Percentiles rank a stretch among this genome's conserved stretches.
Evolutionary conservation across 2,797 vertebrate genomes (phyloP).

Genomic region (Enteromius fasciolatus): DNA sequence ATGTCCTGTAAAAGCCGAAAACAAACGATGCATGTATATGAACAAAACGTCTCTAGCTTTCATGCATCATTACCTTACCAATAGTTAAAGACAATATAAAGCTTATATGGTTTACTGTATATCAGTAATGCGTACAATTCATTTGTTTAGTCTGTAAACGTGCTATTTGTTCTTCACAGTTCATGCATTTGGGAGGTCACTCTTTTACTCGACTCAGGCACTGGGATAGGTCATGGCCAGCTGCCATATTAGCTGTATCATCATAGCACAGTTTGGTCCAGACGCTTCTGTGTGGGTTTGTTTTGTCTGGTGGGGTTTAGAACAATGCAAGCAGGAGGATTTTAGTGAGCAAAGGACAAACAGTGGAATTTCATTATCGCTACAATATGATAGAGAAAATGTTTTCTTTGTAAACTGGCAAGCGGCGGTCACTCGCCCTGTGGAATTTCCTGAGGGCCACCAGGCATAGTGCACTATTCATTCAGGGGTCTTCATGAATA

Average conservation of each 20-base stretch:
- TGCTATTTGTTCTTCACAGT: constrained; percentile 1
- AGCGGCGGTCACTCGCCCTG: constrained; percentile 40
- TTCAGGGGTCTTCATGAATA: constrained; percentile 51
- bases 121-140: not conserved
- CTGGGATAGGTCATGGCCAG: constrained; percentile 23
- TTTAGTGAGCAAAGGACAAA: constrained; percentile 56
- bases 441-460: constrained; percentile 70
- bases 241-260: constrained; percentile 16
- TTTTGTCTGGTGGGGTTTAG: constrained; percentile 42
- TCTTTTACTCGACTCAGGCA: constrained; percentile 2
- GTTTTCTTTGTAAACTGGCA: constrained; percentile 64
- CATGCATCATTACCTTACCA: not conserved
- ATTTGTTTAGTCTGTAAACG: not conserved
- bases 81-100: not conserved
- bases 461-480: constrained; percentile 63
- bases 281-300: constrained; percentile 1
- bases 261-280: not conserved
- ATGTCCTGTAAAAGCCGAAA: not conserved
- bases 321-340: constrained; percentile 54
- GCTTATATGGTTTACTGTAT: not conserved
- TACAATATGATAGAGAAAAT: constrained; percentile 51
- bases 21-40: not conserved
- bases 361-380: constrained; percentile 53
- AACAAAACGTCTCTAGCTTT: not conserved
- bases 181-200: constrained; percentile 20